These are phyloP conservation scores for Chouioia cunea DNA, from an alignment of 2,888 invertebrate species.

Conservation along the genomic window DNA sequence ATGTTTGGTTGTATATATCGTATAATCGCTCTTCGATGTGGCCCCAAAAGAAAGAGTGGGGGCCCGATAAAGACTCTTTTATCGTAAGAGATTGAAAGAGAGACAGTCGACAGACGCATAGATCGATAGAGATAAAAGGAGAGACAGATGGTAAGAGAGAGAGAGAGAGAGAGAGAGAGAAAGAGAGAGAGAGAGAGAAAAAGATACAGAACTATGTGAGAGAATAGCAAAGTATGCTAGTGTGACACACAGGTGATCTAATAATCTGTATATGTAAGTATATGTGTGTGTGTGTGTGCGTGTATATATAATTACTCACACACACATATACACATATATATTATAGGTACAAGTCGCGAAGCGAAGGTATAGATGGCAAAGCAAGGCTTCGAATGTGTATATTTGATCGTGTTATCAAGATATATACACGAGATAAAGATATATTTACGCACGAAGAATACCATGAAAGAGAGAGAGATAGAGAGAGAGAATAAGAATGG, in stretches of 20 bases:
- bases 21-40: background rate
- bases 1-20: constrained; percentile 6
- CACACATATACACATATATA: too few relatives aligned
- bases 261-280: too few relatives aligned
- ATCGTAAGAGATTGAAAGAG: constrained; percentile 20
- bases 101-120: constrained; percentile 30
- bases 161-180: background rate
- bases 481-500: background rate
- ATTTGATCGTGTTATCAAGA: too few relatives aligned
- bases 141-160: constrained; percentile 23
- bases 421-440: background rate
- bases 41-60: constrained; percentile 17
- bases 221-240: too few relatives aligned
- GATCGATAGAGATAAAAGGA: constrained; percentile 35
- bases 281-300: too few relatives aligned
- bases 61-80: constrained; percentile 2
- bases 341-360: too few relatives aligned
- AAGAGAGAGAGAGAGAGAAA: constrained; percentile 10
- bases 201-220: too few relatives aligned
- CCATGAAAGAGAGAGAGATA: background rate
- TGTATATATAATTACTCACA: too few relatives aligned
- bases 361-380: too few relatives aligned
- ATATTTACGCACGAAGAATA: background rate
- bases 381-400: too few relatives aligned
- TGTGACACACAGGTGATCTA: too few relatives aligned